Conservation (phyloP, 2,113 vertebrate species). For the Serinus canaria region DNA sequence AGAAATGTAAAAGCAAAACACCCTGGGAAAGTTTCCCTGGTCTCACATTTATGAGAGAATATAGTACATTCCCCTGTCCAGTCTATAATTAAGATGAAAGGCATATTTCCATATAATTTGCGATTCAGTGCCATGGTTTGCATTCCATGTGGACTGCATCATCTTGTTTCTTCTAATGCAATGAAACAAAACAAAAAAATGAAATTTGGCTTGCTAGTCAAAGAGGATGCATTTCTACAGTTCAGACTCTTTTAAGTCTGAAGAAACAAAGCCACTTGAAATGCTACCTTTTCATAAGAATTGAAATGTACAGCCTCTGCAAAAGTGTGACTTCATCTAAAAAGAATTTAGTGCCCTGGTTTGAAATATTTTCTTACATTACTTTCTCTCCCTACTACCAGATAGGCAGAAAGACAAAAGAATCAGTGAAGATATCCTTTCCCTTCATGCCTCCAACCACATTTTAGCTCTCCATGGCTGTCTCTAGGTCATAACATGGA, state of each 20-base stretch:
- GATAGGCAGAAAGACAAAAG: neutral
- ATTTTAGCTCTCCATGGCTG: neutral
- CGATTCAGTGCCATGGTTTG: slow-evolving; percentile 72
- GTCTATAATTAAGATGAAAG: slow-evolving; percentile 84
- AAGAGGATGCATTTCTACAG: slow-evolving; percentile 58
- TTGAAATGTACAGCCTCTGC: neutral
- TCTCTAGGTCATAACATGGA: neutral
- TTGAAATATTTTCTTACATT: neutral
- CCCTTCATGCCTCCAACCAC: neutral
- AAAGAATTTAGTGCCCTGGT: neutral
- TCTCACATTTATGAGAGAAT: slow-evolving; percentile 68
- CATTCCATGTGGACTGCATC: slow-evolving; percentile 73
- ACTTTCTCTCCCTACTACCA: neutral
- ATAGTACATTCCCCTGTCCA: slow-evolving; percentile 73
- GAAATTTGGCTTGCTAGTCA: slow-evolving; percentile 49
- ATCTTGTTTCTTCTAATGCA: slow-evolving; percentile 66
- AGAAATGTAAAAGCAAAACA: slow-evolving; percentile 81
- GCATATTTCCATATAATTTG: slow-evolving; percentile 76
- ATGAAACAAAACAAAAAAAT: slow-evolving; percentile 59
- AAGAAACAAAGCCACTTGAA: slow-evolving; percentile 50
- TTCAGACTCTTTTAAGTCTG: slow-evolving; percentile 63
- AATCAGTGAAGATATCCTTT: neutral
- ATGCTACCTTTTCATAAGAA: slow-evolving; percentile 16
- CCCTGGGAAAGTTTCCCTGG: slow-evolving; percentile 76
- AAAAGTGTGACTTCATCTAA: neutral